Evolutionary conservation across 2,888 invertebrate species (phyloP).

Genomic region (Eucera pruinosa): DNA sequence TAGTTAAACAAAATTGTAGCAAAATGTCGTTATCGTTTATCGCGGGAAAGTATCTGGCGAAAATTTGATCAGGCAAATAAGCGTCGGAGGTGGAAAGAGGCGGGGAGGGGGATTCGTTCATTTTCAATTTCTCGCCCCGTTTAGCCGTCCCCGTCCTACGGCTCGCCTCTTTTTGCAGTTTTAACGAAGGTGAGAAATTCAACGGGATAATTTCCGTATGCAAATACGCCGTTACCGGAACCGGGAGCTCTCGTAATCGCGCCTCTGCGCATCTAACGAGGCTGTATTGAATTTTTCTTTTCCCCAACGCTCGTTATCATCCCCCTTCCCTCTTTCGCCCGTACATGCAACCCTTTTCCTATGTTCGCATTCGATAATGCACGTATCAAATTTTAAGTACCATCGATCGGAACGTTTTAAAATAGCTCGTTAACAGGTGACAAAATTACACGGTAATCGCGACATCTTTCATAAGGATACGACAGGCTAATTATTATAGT

Average conservation of each 20-base stretch:
- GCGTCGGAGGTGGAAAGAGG: too few relatives aligned
- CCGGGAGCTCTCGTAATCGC: constrained; percentile 46
- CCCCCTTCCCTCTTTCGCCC: too few relatives aligned
- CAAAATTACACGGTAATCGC: too few relatives aligned
- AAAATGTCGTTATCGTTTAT: too few relatives aligned
- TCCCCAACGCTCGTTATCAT: constrained; percentile 51
- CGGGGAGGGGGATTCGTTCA: too few relatives aligned
- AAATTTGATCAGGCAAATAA: too few relatives aligned
- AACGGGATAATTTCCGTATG: constrained; percentile 63
- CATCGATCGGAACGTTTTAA: too few relatives aligned
- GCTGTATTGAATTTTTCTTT: constrained; percentile 64
- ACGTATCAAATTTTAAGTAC: constrained; percentile 59
- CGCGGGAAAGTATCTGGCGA: too few relatives aligned
- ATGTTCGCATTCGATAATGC: constrained; percentile 62
- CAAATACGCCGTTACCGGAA: constrained; percentile 53
- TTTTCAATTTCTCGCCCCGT: constrained; percentile 60
- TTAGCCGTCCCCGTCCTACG: constrained; percentile 42
- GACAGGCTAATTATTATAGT: too few relatives aligned
- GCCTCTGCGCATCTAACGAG: constrained; percentile 55
- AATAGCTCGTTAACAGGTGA: too few relatives aligned
- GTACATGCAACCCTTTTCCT: neutral
- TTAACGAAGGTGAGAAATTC: constrained; percentile 64
- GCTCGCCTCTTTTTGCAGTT: constrained; percentile 51
- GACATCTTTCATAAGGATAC: too few relatives aligned
- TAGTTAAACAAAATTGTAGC: too few relatives aligned